Conservation (phyloP, 2,797 vertebrate genomes). For the Semaprochilodus insignis region DNA sequence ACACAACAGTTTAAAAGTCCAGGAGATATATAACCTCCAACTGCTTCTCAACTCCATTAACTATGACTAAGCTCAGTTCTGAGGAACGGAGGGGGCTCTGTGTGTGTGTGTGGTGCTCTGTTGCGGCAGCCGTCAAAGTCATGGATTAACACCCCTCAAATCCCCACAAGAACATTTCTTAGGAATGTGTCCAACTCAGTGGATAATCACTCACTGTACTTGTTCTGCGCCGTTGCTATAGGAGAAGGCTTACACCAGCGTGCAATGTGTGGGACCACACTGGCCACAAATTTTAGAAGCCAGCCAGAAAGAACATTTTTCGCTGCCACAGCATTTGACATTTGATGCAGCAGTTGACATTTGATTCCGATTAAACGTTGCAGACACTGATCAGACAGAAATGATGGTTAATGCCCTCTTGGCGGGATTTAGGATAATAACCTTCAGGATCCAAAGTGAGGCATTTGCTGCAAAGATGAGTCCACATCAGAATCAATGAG, state of each 20-base stretch:
- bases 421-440: constrained; percentile 27
- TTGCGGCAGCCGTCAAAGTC: constrained; percentile 28
- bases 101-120: background rate
- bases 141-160: constrained; percentile 54
- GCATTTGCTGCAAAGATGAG: constrained; percentile 29
- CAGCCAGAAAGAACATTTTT: background rate
- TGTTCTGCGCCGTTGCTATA: constrained; percentile 30
- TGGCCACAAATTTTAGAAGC: background rate
- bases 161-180: constrained; percentile 48
- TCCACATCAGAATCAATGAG: constrained; percentile 36
- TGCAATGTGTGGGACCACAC: constrained; percentile 23
- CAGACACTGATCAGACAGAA: constrained; percentile 29
- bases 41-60: background rate
- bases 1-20: background rate
- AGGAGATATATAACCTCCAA: too few species aligned
- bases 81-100: constrained; percentile 5
- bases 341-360: constrained; percentile 16
- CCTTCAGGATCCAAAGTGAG: background rate
- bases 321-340: background rate
- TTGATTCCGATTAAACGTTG: constrained; percentile 26
- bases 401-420: constrained; percentile 42
- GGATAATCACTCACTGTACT: constrained; percentile 40
- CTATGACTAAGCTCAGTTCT: background rate
- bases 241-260: constrained; percentile 23
- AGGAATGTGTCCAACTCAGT: constrained; percentile 47